Percentiles rank a stretch among this genome's conserved stretches.
Conservation (phyloP, 2,888 invertebrate genomes). For the Mythimna loreyi region DNA sequence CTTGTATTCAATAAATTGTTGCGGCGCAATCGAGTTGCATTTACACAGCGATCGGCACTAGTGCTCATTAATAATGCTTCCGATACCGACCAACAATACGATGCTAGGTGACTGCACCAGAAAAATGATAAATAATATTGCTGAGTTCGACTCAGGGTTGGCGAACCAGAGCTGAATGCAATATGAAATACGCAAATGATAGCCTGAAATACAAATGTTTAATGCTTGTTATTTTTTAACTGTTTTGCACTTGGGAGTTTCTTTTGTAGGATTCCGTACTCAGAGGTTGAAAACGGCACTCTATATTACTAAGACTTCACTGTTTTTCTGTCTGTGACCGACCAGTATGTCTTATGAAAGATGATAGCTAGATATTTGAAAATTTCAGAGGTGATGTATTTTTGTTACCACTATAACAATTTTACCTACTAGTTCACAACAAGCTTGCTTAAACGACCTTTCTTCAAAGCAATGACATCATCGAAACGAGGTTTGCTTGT, state of each 20-base stretch:
- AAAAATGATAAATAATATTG: slow-evolving; percentile 63
- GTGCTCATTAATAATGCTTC: slow-evolving; percentile 73
- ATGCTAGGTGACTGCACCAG: slow-evolving; percentile 55
- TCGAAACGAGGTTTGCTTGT: slow-evolving; percentile 17
- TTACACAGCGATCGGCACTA: slow-evolving; percentile 56
- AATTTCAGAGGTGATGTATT: too few species aligned
- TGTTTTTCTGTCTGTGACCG: too few species aligned
- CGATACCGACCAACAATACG: slow-evolving; percentile 70
- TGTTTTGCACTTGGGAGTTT: too few species aligned
- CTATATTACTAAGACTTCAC: too few species aligned
- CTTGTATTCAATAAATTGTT: slow-evolving; percentile 62
- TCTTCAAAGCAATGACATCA: slow-evolving; percentile 34
- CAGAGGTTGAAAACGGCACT: too few species aligned
- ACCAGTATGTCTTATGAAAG: too few species aligned
- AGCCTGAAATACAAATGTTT: too few species aligned
- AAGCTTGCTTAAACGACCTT: neutral
- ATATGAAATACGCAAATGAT: neutral
- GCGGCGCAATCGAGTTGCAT: slow-evolving; percentile 44
- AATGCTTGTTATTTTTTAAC: too few species aligned
- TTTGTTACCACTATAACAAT: too few species aligned
- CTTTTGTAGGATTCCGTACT: too few species aligned
- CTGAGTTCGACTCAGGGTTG: slow-evolving; percentile 52
- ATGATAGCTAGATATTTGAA: too few species aligned
- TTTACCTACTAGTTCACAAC: neutral
- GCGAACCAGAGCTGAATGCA: neutral